These are phyloP conservation scores for Cosmorhoe ocellata DNA, from an alignment of 2,888 invertebrate species.

Conservation along the genomic window DNA sequence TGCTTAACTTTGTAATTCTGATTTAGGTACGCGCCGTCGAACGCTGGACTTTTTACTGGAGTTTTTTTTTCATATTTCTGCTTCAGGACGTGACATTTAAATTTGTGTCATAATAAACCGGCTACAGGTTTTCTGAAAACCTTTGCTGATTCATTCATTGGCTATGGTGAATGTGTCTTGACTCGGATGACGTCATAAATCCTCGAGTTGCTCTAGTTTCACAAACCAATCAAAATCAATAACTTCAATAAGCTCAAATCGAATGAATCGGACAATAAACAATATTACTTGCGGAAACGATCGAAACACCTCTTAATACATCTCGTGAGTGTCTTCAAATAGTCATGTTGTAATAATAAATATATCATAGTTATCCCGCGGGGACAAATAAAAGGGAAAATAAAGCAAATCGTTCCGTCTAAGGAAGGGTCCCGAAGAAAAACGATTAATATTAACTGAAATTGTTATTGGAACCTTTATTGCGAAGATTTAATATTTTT, in stretches of 20 bases:
- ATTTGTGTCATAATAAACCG: conserved; percentile 4
- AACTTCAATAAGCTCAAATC: conserved; percentile 23
- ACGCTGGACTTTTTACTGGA: conserved; percentile 50
- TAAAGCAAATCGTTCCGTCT: conserved; percentile 72
- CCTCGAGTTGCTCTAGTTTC: background rate
- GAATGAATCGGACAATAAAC: conserved; percentile 48
- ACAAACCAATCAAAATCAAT: conserved; percentile 19
- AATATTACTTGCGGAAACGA: conserved; percentile 50
- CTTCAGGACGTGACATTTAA: conserved; percentile 36
- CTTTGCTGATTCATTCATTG: no score
- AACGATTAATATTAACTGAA: conserved; percentile 82
- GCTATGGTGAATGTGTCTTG: no score
- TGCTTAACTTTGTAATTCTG: conserved; percentile 67
- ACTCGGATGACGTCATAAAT: no score
- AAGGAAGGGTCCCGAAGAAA: conserved; percentile 78
- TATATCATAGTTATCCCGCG: conserved; percentile 76
- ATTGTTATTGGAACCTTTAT: conserved; percentile 74
- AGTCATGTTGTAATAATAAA: conserved; percentile 75
- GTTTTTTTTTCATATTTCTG: conserved; percentile 20
- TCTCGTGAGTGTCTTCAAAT: conserved; percentile 74
- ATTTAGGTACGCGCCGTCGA: conserved; percentile 53
- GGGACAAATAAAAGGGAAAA: conserved; percentile 78
- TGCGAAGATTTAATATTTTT: conserved; percentile 75
- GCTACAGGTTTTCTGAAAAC: background rate
- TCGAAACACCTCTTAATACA: conserved; percentile 62